Evolutionary conservation across 1,140 invertebrate genomes (phyloP).

Genomic region (Ceratosolen fusciceps): DNA sequence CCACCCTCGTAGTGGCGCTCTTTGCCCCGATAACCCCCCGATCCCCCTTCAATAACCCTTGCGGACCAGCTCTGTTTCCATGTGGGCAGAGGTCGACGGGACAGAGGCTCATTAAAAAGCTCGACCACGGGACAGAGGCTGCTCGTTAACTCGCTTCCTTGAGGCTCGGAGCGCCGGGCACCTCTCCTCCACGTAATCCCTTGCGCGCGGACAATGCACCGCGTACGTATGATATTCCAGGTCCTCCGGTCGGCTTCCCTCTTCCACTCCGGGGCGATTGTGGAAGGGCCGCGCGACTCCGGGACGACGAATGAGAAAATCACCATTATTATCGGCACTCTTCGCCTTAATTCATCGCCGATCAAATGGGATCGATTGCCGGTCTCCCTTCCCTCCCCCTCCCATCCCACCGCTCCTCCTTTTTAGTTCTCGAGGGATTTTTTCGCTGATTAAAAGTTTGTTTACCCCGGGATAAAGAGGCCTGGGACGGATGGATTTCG

Average conservation of each 20-base stretch:
- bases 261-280: neutral
- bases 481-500: neutral
- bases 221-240: slow-evolving; percentile 3
- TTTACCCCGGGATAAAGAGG: neutral
- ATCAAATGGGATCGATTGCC: neutral
- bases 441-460: slow-evolving; percentile 13
- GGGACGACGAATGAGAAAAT: slow-evolving; percentile 19
- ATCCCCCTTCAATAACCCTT: too few species aligned
- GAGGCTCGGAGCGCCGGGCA: neutral
- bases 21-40: too few species aligned
- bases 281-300: neutral
- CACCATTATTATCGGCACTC: neutral
- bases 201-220: neutral
- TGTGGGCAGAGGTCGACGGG: too few species aligned
- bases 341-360: slow-evolving; percentile 23
- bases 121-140: neutral
- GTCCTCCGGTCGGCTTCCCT: neutral
- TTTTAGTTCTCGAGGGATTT: neutral
- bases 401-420: too few species aligned
- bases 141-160: slow-evolving; percentile 34
- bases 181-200: too few species aligned
- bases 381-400: neutral
- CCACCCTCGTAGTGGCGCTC: too few species aligned
- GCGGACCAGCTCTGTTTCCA: too few species aligned
- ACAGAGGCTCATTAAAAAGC: slow-evolving; percentile 44